Percentiles rank a stretch among this genome's conserved stretches.
Conservation (phyloP, 1,140 invertebrate species). For the Halictus rubicundus region DNA sequence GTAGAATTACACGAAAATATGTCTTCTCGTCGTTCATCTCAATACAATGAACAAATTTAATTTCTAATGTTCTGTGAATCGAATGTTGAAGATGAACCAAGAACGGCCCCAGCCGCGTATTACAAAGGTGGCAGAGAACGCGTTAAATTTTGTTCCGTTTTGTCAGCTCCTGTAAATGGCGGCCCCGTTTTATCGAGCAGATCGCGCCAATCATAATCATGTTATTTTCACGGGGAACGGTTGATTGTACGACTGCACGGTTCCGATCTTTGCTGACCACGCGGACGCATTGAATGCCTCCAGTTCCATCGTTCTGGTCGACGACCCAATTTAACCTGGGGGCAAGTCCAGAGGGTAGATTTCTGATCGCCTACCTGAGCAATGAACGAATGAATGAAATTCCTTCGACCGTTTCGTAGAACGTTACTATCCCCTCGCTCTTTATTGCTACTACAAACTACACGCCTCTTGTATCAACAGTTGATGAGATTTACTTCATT, state of each 20-base stretch:
- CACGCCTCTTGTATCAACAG: conserved; percentile 22
- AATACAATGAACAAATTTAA: too few relatives aligned
- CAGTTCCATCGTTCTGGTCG: conserved; percentile 58
- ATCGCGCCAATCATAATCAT: conserved; percentile 8
- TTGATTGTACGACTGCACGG: conserved; percentile 33
- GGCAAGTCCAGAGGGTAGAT: conserved; percentile 55
- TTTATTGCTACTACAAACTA: conserved; percentile 26
- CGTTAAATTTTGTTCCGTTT: too few relatives aligned
- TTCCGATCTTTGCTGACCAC: conserved; percentile 52
- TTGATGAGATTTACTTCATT: conserved; percentile 14
- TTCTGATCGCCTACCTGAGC: conserved; percentile 61
- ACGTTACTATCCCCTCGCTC: conserved; percentile 43
- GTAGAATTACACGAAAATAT: too few relatives aligned
- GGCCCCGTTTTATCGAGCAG: background rate
- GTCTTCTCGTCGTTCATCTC: too few relatives aligned
- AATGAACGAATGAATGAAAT: conserved; percentile 66
- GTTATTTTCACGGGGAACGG: conserved; percentile 26
- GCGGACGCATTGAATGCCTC: conserved; percentile 45
- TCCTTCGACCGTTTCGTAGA: conserved; percentile 48
- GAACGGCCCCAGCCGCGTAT: too few relatives aligned
- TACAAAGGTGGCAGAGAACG: too few relatives aligned
- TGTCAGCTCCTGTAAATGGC: background rate
- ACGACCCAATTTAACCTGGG: conserved; percentile 55
- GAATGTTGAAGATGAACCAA: too few relatives aligned
- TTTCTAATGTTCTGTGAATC: too few relatives aligned